phyloP scores from a whole-genome alignment of 2,797 vertebrate genomes.

The Epinephelus awoara region DNA sequence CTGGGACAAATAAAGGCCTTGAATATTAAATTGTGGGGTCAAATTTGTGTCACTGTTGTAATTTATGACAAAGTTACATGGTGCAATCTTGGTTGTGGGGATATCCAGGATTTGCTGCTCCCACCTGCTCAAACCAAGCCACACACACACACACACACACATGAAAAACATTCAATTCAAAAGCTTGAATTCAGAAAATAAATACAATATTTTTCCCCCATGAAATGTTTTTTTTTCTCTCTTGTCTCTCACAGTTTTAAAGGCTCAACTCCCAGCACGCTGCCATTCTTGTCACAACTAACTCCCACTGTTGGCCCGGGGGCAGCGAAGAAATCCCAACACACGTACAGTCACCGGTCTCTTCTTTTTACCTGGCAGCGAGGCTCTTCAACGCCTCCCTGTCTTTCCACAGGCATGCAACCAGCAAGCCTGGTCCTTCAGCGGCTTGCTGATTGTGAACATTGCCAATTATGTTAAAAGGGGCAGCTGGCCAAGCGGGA shows the following conservation, averaged over 20 bases:
- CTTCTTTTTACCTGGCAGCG: neutral
- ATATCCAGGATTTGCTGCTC: conserved; percentile 13
- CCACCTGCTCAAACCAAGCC: neutral
- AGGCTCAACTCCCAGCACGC: neutral
- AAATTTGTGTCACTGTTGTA: neutral
- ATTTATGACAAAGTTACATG: neutral
- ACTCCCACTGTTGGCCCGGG: conserved; percentile 5
- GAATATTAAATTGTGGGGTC: too few species aligned
- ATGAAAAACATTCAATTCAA: neutral
- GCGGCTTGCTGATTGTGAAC: conserved; percentile 38
- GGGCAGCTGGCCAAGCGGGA: conserved; percentile 51
- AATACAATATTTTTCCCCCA: neutral
- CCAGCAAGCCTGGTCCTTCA: conserved; percentile 19
- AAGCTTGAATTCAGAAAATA: neutral
- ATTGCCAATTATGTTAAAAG: conserved; percentile 53
- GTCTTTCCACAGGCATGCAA: conserved; percentile 11
- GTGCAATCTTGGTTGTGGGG: neutral
- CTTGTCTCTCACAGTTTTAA: neutral
- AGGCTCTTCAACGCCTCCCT: conserved; percentile 11
- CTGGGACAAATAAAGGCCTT: too few species aligned
- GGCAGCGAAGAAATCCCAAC: conserved; percentile 4
- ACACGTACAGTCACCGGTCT: neutral
- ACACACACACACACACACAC: neutral
- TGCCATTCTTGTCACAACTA: conserved; percentile 2
- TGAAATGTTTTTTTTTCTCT: neutral